A percentile compares a stretch with the other conserved stretches of the same genome.
Evolutionary conservation across 2,888 invertebrate genomes (phyloP).

Genomic region (Globia sparganii): DNA sequence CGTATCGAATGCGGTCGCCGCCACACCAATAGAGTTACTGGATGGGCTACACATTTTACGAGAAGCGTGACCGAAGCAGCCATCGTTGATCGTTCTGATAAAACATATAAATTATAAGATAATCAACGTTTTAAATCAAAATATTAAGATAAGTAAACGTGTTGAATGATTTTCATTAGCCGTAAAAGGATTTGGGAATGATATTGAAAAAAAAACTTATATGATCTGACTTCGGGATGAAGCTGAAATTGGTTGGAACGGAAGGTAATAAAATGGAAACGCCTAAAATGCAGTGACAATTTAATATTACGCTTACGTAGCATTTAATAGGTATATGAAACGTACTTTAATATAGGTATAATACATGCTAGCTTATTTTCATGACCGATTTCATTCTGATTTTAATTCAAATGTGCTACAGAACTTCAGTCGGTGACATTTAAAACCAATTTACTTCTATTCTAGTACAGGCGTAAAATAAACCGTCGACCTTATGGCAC

Average conservation of each 20-base stretch:
- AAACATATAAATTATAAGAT: slow-evolving; percentile 42
- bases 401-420: background rate
- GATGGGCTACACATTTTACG: slow-evolving; percentile 68
- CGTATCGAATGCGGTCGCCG: slow-evolving; percentile 68
- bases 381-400: background rate
- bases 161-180: slow-evolving; percentile 42
- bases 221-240: background rate
- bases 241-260: background rate
- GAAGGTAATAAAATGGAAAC: slow-evolving; percentile 12
- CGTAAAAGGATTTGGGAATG: slow-evolving; percentile 24
- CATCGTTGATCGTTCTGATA: slow-evolving; percentile 53
- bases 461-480: slow-evolving; percentile 15
- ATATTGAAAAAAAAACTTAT: background rate
- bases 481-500: slow-evolving; percentile 24
- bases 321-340: background rate
- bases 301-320: slow-evolving; percentile 1
- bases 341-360: background rate
- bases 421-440: slow-evolving; percentile 8
- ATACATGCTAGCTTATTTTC: slow-evolving; percentile 3
- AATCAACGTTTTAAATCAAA: slow-evolving; percentile 50
- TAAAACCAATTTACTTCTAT: slow-evolving; percentile 29
- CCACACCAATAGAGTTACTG: slow-evolving; percentile 63
- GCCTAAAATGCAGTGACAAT: slow-evolving; percentile 2
- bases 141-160: slow-evolving; percentile 36
- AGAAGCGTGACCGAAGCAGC: slow-evolving; percentile 67